Percentiles rank a stretch among this genome's conserved stretches.
phyloP scores from a whole-genome alignment of 2,797 vertebrate genomes.

The Echeneis naucrates region DNA sequence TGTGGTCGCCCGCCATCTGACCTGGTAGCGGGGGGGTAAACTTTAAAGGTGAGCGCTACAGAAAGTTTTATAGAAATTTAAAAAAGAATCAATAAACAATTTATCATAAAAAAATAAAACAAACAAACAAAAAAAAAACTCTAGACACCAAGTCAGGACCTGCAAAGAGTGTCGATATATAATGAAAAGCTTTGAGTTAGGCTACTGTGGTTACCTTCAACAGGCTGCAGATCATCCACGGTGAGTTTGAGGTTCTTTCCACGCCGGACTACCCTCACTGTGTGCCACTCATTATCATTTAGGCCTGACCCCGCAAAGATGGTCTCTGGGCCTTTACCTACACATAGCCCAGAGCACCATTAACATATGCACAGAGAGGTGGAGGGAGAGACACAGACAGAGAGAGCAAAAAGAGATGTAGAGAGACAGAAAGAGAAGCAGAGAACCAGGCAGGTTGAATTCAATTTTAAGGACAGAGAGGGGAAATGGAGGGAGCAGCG shows the following conservation, averaged over 20 bases:
- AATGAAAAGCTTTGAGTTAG: constrained; percentile 6
- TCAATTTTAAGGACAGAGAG: constrained; percentile 60
- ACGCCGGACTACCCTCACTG: constrained; percentile 96
- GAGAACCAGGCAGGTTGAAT: constrained; percentile 62
- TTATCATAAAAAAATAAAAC: neutral
- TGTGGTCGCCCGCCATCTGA: constrained; percentile 99
- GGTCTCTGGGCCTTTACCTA: constrained; percentile 99
- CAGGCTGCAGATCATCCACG: constrained; percentile 97
- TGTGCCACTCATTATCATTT: constrained; percentile 99
- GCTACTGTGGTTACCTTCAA: constrained; percentile 90
- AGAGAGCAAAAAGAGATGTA: constrained; percentile 40
- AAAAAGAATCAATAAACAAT: neutral
- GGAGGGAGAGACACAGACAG: constrained; percentile 60
- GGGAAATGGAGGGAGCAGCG: constrained; percentile 60
- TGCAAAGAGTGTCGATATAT: constrained; percentile 1
- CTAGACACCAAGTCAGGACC: constrained; percentile 10
- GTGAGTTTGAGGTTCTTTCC: constrained; percentile 97
- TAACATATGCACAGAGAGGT: constrained; percentile 71
- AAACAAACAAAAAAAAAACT: constrained; percentile 4
- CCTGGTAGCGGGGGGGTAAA: constrained; percentile 85
- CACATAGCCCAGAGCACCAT: constrained; percentile 84
- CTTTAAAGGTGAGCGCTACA: constrained; percentile 66
- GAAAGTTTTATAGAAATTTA: constrained; percentile 28
- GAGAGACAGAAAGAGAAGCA: constrained; percentile 55
- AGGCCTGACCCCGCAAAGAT: constrained; percentile 99